Evolutionary conservation across 2,888 invertebrate genomes (phyloP).

Genomic region (Rhagium mordax): DNA sequence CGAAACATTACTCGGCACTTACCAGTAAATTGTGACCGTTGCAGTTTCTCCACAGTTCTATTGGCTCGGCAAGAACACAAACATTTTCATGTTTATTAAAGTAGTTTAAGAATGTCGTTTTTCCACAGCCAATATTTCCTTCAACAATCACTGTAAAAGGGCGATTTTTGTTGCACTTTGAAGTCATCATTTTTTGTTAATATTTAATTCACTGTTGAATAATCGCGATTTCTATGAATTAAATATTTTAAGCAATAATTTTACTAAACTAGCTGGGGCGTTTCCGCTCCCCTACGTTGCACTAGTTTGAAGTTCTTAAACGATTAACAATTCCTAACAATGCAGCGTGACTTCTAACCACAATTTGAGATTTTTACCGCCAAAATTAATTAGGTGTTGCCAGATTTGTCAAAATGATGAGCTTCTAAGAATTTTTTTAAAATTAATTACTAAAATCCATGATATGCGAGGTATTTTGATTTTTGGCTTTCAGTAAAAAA

Average conservation of each 20-base stretch:
- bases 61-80: slow-evolving; percentile 78
- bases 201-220: not conserved
- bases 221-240: not conserved
- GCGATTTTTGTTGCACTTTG: slow-evolving; percentile 5
- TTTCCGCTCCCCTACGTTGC: not conserved
- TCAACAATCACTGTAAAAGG: slow-evolving; percentile 89
- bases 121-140: slow-evolving; percentile 93
- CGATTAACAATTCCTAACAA: not conserved
- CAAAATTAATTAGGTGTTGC: not conserved
- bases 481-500: too few relatives aligned
- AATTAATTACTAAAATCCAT: too few relatives aligned
- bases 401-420: not conserved
- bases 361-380: not conserved
- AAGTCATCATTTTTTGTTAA: not conserved
- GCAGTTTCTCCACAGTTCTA: slow-evolving; percentile 87
- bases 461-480: too few relatives aligned
- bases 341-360: not conserved
- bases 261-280: not conserved
- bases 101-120: slow-evolving; percentile 89
- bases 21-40: slow-evolving; percentile 83
- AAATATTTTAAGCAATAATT: not conserved
- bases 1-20: slow-evolving; percentile 16
- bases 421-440: not conserved
- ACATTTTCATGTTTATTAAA: slow-evolving; percentile 83
- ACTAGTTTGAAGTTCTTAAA: not conserved